These are phyloP conservation scores for Cataglyphis rosenhaueri DNA, from an alignment of 2,888 invertebrate species.

Conservation along the genomic window DNA sequence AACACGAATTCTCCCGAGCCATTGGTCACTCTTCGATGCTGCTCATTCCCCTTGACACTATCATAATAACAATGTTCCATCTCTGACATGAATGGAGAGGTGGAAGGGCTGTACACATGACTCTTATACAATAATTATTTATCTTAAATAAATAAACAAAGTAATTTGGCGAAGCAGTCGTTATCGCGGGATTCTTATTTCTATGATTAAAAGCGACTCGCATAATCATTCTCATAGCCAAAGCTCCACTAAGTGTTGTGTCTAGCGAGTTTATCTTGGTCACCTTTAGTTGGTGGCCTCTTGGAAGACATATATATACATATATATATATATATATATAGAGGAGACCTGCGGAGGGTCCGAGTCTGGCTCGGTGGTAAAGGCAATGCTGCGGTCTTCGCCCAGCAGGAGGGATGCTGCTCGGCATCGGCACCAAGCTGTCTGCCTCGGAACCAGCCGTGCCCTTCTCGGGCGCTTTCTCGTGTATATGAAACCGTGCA, in stretches of 20 bases:
- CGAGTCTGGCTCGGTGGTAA: conserved; percentile 61
- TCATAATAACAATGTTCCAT: conserved; percentile 71
- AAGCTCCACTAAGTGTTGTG: conserved; percentile 1
- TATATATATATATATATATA: not conserved
- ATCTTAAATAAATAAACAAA: not conserved
- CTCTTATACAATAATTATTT: not conserved
- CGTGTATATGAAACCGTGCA: conserved; percentile 52
- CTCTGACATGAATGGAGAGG: conserved; percentile 47
- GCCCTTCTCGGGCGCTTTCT: conserved; percentile 61
- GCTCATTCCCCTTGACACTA: conserved; percentile 59
- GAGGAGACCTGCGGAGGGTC: conserved; percentile 52
- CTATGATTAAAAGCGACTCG: not conserved
- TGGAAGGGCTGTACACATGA: not conserved
- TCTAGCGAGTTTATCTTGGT: conserved; percentile 30
- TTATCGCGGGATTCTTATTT: conserved; percentile 1
- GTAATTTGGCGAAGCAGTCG: not conserved
- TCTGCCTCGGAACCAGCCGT: conserved; percentile 75
- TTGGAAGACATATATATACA: not conserved
- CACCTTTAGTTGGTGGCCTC: conserved; percentile 43
- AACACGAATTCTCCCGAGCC: conserved; percentile 60
- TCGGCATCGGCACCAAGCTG: conserved; percentile 80
- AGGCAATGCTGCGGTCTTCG: conserved; percentile 66
- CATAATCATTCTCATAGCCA: not conserved
- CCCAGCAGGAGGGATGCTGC: conserved; percentile 79
- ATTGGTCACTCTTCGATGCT: conserved; percentile 65